Evolutionary conservation across 2,888 invertebrate species (phyloP).

Genomic region (Lobophora halterata): DNA sequence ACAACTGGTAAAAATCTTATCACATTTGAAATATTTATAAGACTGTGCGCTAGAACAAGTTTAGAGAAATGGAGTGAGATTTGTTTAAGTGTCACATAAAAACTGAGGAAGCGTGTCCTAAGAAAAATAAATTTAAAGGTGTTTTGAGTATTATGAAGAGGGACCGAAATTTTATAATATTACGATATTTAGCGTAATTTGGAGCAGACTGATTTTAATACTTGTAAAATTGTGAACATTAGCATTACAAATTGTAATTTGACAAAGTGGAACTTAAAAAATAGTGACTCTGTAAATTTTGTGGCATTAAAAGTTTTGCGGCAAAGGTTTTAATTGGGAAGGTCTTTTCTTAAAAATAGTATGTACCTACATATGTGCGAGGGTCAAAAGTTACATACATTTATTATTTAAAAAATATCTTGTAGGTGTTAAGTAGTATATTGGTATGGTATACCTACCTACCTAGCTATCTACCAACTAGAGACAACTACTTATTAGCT

Average conservation of each 20-base stretch:
- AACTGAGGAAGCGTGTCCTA: slow-evolving; percentile 16
- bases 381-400: too few relatives aligned
- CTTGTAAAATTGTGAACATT: slow-evolving; percentile 50
- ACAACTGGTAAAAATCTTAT: slow-evolving; percentile 20
- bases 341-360: too few relatives aligned
- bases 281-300: too few relatives aligned
- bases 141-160: slow-evolving; percentile 60
- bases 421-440: too few relatives aligned
- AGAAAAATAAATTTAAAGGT: slow-evolving; percentile 32
- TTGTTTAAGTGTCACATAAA: slow-evolving; percentile 19
- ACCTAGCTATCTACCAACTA: too few relatives aligned
- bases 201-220: slow-evolving; percentile 63
- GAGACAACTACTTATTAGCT: too few relatives aligned
- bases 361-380: too few relatives aligned
- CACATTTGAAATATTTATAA: slow-evolving; percentile 29
- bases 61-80: slow-evolving; percentile 8
- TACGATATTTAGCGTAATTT: slow-evolving; percentile 57
- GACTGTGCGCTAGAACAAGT: slow-evolving; percentile 23
- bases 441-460: too few relatives aligned
- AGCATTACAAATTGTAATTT: slow-evolving; percentile 25
- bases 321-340: too few relatives aligned
- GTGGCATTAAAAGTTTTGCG: too few relatives aligned
- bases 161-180: slow-evolving; percentile 63
- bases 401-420: too few relatives aligned
- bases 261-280: slow-evolving; percentile 7